Conservation (phyloP, 2,888 invertebrate species). For the Aleiodes testaceus region DNA sequence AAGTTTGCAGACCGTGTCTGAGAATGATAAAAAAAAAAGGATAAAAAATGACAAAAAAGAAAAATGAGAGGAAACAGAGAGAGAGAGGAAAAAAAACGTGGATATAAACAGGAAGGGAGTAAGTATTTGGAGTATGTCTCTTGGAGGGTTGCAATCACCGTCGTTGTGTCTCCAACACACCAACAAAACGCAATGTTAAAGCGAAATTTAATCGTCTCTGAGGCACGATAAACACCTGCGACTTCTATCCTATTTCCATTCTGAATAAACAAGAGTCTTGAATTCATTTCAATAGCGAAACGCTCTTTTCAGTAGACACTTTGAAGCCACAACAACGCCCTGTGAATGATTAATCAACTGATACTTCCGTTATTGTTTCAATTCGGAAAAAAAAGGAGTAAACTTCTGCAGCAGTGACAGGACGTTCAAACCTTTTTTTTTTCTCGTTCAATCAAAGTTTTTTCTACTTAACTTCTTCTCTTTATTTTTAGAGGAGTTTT, state of each 20-base stretch:
- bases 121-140: neutral
- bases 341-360: slow-evolving; percentile 4
- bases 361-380: neutral
- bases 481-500: too few species aligned
- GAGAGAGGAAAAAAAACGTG: neutral
- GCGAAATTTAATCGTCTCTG: slow-evolving; percentile 20
- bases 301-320: neutral
- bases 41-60: neutral
- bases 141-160: slow-evolving; percentile 9
- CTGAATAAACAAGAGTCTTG: slow-evolving; percentile 17
- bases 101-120: neutral
- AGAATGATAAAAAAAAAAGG: slow-evolving; percentile 6
- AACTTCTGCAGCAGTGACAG: too few species aligned
- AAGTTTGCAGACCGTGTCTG: slow-evolving; percentile 23
- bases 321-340: slow-evolving; percentile 1
- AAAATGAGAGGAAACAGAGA: neutral
- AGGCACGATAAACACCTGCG: slow-evolving; percentile 21
- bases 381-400: too few species aligned
- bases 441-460: too few species aligned
- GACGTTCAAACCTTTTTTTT: too few species aligned
- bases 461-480: too few species aligned
- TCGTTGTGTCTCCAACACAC: neutral
- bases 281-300: neutral
- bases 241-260: slow-evolving; percentile 23
- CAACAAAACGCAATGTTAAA: slow-evolving; percentile 1